Evolutionary conservation across 2,888 invertebrate genomes (phyloP).

Genomic region (Onthophagus sagittarius): DNA sequence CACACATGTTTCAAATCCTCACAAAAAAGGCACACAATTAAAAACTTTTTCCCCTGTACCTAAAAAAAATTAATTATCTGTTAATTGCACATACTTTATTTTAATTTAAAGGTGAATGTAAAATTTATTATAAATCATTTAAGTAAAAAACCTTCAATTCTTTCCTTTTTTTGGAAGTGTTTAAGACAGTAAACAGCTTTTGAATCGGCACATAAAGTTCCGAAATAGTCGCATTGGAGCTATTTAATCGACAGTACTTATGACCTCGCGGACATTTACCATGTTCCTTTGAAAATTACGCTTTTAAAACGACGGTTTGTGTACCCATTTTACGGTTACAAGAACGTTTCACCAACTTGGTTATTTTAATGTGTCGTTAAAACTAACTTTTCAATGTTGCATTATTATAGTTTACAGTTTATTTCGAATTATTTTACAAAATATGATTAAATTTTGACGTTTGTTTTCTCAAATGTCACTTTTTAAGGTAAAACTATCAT

Average conservation of each 20-base stretch:
- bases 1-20: neutral
- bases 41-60: neutral
- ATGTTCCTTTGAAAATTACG: neutral
- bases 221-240: neutral
- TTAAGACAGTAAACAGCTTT: too few species aligned
- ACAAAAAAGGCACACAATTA: neutral
- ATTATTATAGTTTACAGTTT: neutral
- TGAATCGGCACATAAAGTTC: neutral
- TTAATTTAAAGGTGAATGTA: too few species aligned
- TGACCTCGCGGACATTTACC: neutral
- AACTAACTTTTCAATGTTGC: neutral
- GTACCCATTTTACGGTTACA: neutral
- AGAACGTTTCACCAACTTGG: neutral
- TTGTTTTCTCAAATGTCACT: too few species aligned
- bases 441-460: neutral
- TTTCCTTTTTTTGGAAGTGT: neutral
- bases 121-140: too few species aligned
- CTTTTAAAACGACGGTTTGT: neutral
- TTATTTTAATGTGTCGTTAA: neutral
- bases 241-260: neutral
- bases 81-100: too few species aligned
- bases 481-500: too few species aligned
- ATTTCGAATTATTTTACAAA: neutral
- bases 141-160: neutral
- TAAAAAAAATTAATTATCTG: too few species aligned